Percentiles rank a stretch among this genome's conserved stretches.
Evolutionary conservation across 2,888 invertebrate species (phyloP).

Genomic region (Exephanes ischioxanthus): DNA sequence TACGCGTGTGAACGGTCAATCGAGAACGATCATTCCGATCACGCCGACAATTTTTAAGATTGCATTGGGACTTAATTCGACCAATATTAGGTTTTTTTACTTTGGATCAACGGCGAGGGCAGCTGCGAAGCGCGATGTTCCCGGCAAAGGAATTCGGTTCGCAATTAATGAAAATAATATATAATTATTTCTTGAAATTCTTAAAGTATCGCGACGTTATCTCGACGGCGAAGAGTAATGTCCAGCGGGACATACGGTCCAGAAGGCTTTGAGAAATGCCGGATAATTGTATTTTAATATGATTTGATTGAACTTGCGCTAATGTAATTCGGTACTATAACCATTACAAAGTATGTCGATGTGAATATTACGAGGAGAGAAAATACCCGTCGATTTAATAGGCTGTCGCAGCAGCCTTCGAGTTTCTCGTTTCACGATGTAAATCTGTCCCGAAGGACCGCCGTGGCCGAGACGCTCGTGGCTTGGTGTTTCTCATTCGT

Average conservation of each 20-base stretch:
- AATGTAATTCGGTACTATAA: slow-evolving; percentile 40
- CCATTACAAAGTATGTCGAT: slow-evolving; percentile 22
- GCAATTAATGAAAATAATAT: slow-evolving; percentile 51
- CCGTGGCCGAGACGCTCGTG: slow-evolving; percentile 19
- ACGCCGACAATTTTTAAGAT: not conserved
- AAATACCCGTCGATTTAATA: slow-evolving; percentile 37
- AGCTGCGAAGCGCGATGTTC: slow-evolving; percentile 23
- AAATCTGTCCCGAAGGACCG: slow-evolving; percentile 44
- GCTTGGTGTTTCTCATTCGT: slow-evolving; percentile 56
- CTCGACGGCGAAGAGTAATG: not conserved
- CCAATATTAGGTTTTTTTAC: slow-evolving; percentile 7
- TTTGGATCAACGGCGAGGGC: slow-evolving; percentile 1
- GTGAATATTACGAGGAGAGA: slow-evolving; percentile 15
- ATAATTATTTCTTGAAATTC: slow-evolving; percentile 2
- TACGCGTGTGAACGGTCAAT: slow-evolving; percentile 28
- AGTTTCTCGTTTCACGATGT: slow-evolving; percentile 46
- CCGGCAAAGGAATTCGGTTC: slow-evolving; percentile 18
- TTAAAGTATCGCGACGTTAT: not conserved
- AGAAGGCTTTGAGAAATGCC: too few species aligned
- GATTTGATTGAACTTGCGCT: slow-evolving; percentile 18
- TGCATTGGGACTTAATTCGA: not conserved
- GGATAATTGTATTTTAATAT: not conserved
- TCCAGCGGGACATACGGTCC: not conserved
- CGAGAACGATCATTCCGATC: slow-evolving; percentile 23
- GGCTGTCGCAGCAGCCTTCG: slow-evolving; percentile 44